Percentiles rank a stretch among this genome's conserved stretches.
phyloP scores from a whole-genome alignment of 2,797 vertebrate species.

The Propithecus deckenii region DNA sequence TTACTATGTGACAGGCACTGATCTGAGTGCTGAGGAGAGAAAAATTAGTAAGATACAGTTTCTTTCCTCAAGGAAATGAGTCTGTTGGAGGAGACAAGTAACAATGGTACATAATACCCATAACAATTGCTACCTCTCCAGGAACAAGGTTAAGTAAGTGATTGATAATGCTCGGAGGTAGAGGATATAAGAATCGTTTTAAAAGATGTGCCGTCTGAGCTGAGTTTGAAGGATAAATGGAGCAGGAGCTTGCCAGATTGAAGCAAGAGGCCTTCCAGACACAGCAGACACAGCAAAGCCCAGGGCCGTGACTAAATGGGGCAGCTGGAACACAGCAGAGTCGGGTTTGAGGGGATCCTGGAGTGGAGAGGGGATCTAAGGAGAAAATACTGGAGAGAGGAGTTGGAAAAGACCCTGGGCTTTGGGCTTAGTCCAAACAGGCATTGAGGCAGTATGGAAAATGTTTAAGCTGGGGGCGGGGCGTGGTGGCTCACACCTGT shows the following conservation, averaged over 20 bases:
- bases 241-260: neutral
- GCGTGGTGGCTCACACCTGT: no score
- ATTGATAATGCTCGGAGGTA: neutral
- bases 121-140: neutral
- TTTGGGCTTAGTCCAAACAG: neutral
- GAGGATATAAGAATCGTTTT: neutral
- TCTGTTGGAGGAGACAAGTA: neutral
- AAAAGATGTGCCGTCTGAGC: neutral
- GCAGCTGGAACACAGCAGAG: neutral
- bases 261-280: neutral
- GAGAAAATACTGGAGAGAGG: neutral
- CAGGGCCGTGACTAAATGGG: neutral
- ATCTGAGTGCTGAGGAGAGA: neutral
- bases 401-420: neutral
- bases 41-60: neutral
- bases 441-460: neutral
- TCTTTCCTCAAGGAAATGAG: neutral
- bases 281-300: neutral
- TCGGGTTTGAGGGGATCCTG: neutral
- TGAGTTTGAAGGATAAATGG: neutral
- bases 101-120: neutral
- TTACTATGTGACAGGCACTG: neutral
- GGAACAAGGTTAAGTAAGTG: neutral
- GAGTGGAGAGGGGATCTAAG: fast-evolving
- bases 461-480: neutral